Percentiles rank a stretch among this genome's conserved stretches.
Evolutionary conservation across 2,888 invertebrate genomes (phyloP).

Genomic region (Alloscopus bannaensis): DNA sequence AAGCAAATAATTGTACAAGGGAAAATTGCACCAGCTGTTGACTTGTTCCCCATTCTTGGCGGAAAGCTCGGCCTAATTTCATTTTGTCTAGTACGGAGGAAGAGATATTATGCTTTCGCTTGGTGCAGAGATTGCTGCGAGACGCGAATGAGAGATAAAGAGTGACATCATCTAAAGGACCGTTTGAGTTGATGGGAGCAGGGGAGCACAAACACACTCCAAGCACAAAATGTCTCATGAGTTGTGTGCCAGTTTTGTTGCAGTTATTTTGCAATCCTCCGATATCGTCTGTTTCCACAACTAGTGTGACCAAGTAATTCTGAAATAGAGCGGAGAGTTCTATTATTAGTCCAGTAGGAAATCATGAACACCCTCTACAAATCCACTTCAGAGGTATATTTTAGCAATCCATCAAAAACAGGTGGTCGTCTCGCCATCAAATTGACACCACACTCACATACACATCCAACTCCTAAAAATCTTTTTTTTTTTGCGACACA

Average conservation of each 20-base stretch:
- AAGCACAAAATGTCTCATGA: too few relatives aligned
- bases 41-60: slow-evolving; percentile 18
- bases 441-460: background rate
- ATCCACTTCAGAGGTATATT: too few relatives aligned
- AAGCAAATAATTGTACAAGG: slow-evolving; percentile 47
- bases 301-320: too few relatives aligned
- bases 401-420: background rate
- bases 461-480: too few relatives aligned
- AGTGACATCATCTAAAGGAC: slow-evolving; percentile 48
- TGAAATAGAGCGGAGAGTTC: too few relatives aligned
- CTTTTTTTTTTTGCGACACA: too few relatives aligned
- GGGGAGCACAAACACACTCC: background rate
- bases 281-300: too few relatives aligned
- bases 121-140: slow-evolving; percentile 32
- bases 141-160: slow-evolving; percentile 47
- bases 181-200: slow-evolving; percentile 13
- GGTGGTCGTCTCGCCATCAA: background rate
- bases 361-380: too few relatives aligned
- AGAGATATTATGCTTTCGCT: too few relatives aligned
- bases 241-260: too few relatives aligned
- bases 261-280: too few relatives aligned
- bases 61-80: slow-evolving; percentile 52
- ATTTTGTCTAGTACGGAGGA: slow-evolving; percentile 36
- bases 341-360: too few relatives aligned
- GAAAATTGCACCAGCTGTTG: slow-evolving; percentile 36